These are phyloP conservation scores for Nyctalus aviator DNA, from an alignment of 2,797 vertebrate species.

Conservation along the genomic window DNA sequence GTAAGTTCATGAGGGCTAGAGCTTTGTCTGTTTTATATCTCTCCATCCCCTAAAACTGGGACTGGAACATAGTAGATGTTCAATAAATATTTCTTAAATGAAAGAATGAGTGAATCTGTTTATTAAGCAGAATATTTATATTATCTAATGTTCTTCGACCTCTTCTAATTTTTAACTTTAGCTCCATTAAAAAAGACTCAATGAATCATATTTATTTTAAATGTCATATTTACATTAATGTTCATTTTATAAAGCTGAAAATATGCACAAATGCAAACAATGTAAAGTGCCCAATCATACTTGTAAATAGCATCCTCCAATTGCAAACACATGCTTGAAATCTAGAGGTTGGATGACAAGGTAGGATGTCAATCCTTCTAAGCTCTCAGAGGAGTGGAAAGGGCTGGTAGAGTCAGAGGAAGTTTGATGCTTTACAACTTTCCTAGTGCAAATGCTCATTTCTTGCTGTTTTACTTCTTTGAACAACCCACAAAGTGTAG, in stretches of 20 bases:
- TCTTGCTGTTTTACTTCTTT: background rate
- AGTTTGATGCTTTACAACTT: background rate
- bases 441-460: background rate
- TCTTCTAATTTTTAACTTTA: background rate
- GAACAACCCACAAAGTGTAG: background rate
- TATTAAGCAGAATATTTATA: background rate
- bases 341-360: background rate
- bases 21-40: background rate
- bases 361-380: background rate
- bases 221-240: background rate
- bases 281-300: background rate
- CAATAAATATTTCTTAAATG: background rate
- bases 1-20: background rate
- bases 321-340: rapidly evolving
- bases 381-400: background rate
- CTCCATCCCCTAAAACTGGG: background rate
- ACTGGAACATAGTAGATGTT: background rate
- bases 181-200: background rate
- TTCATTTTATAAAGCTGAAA: background rate
- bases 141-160: background rate
- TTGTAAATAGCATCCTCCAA: background rate
- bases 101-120: background rate
- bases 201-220: slow-evolving; percentile 25
- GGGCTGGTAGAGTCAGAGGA: background rate
- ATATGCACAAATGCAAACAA: background rate